Evolutionary conservation across 2,797 vertebrate genomes (phyloP), one percentile per base, ranked within the genome.

Genomic region (Sitta carolinensis): DNA sequence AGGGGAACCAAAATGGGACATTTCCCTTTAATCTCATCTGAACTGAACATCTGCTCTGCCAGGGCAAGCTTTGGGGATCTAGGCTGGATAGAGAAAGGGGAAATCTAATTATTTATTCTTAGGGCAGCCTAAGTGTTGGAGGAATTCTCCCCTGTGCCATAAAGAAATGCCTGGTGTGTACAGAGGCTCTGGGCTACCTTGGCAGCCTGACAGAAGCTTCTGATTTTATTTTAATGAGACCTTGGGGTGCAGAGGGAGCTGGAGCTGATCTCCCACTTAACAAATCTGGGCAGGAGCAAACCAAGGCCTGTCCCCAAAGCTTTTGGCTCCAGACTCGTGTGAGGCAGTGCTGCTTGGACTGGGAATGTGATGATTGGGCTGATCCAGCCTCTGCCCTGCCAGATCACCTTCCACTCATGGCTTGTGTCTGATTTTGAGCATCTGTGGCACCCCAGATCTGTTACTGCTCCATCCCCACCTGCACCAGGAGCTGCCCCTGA

Each of bases 361-460:
- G 36, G 47, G 32, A 23, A 16, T 5, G 27, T 7, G 36, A 36
- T 36, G 36, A 36, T 36, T 36, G 36, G 36, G 36, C 36, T 36
- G 36, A 36, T 52, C 61, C 52, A 45, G 57, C 36, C 43, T 47
- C 25, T 88, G 61, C 20, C 45, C 23, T 59, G n/a, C 14, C 1
- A 3, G 22, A 32, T n/a, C 11, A 1, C 43, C 67, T 13, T 2
- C 16, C 45, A 7, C 22, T 18, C 0, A 0, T 2, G 6, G 0
- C 0, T 40, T 58, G 6, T 48, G 57, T 4, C 40, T 45, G 48
- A 10, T 32, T 51, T 59, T 16, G 48, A 38, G 64, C 26, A 1
- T 11, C 14, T 23, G 38, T 27, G 61, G 11, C 21, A 6, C 5
- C 29, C 72, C 2, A 0, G 9, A 2, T 4, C 32, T 68, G 63